Conservation (phyloP, 2,888 invertebrate species). For the Drosophila fulvimacula region DNA sequence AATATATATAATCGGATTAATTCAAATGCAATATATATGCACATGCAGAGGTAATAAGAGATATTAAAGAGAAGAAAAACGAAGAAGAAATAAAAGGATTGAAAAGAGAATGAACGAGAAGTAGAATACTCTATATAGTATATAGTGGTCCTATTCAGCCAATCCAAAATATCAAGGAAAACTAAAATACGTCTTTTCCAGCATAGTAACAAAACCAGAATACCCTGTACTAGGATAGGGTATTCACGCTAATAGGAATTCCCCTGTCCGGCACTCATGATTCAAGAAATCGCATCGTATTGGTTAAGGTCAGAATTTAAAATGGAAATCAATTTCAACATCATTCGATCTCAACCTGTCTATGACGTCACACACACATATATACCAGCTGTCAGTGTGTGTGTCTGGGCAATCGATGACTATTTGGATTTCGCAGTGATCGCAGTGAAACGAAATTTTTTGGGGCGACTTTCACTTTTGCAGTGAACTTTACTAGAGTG, state of each 20-base stretch:
- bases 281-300: background rate
- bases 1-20: background rate
- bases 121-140: background rate
- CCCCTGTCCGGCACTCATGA: slow-evolving; percentile 1
- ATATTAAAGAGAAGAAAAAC: background rate
- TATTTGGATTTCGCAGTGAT: slow-evolving; percentile 4
- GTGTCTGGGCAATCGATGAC: slow-evolving; percentile 26
- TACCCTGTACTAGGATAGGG: background rate
- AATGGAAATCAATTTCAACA: slow-evolving; percentile 28
- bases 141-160: background rate
- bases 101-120: background rate
- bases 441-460: slow-evolving; percentile 2
- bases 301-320: slow-evolving; percentile 30
- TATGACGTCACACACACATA: slow-evolving; percentile 34
- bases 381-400: background rate
- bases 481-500: background rate
- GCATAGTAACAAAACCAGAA: background rate
- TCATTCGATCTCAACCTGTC: slow-evolving; percentile 9
- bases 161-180: background rate
- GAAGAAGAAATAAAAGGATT: background rate
- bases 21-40: background rate
- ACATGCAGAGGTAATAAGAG: background rate
- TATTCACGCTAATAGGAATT: slow-evolving; percentile 4
- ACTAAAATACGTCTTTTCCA: background rate
- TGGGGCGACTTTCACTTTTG: slow-evolving; percentile 44